Evolutionary conservation across 2,888 invertebrate genomes (phyloP).

Genomic region (Cantharis rufa): DNA sequence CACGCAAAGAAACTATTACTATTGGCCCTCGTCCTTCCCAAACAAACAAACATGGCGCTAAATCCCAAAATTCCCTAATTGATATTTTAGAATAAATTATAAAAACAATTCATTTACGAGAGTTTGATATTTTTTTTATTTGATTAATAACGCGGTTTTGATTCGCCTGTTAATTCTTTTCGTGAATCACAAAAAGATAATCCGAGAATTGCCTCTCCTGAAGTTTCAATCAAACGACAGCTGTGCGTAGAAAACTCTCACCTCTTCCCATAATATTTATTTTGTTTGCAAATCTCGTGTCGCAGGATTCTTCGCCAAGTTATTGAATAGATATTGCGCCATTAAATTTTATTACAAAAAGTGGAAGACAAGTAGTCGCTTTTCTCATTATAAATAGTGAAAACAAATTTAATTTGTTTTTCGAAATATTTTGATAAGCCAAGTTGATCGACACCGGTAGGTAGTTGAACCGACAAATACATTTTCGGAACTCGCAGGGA

Average conservation of each 20-base stretch:
- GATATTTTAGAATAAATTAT: neutral
- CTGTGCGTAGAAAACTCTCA: slow-evolving; percentile 11
- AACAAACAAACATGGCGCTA: neutral
- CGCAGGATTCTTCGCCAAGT: neutral
- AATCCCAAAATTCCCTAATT: neutral
- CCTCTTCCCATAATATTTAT: slow-evolving; percentile 14
- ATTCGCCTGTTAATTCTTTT: slow-evolving; percentile 18
- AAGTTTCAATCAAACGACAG: slow-evolving; percentile 23
- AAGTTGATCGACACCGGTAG: neutral
- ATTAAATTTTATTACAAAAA: neutral
- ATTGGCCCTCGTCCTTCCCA: no score
- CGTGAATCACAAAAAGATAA: slow-evolving; percentile 14
- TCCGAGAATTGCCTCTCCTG: slow-evolving; percentile 18
- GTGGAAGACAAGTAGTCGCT: neutral
- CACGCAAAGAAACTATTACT: no score
- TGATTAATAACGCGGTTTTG: slow-evolving; percentile 16
- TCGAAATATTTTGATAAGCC: neutral
- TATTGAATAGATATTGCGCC: slow-evolving; percentile 2
- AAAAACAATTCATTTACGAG: no score
- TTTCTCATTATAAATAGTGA: neutral
- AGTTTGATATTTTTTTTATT: slow-evolving; percentile 18
- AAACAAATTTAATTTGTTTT: neutral
- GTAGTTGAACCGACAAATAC: no score
- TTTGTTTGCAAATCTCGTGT: slow-evolving; percentile 5
- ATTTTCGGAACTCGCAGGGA: no score